These are phyloP conservation scores for Cantharis lateralis DNA, from an alignment of 2,888 invertebrate species.

Conservation along the genomic window DNA sequence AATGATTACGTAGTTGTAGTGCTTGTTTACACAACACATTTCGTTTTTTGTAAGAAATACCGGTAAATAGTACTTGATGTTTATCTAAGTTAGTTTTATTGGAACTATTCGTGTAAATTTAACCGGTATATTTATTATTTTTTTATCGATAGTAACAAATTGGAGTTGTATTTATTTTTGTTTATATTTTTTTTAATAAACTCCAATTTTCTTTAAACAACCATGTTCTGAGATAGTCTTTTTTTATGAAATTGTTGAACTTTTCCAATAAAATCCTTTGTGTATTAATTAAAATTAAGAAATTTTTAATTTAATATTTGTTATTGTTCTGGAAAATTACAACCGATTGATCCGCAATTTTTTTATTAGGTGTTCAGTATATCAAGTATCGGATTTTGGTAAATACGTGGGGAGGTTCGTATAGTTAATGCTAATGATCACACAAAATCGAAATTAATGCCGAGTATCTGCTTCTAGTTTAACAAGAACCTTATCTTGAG, in stretches of 20 bases:
- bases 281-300: neutral
- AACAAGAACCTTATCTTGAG: too few relatives aligned
- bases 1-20: neutral
- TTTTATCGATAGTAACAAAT: neutral
- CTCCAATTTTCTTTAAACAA: neutral
- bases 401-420: too few relatives aligned
- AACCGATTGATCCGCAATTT: too few relatives aligned
- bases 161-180: neutral
- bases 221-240: neutral
- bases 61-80: neutral
- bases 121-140: neutral
- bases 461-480: too few relatives aligned
- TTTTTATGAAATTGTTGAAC: neutral
- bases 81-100: neutral
- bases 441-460: too few relatives aligned
- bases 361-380: too few relatives aligned
- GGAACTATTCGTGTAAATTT: neutral
- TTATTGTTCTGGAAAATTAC: too few relatives aligned
- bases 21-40: neutral
- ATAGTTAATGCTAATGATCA: too few relatives aligned
- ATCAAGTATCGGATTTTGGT: too few relatives aligned
- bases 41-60: neutral
- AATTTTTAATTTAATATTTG: neutral
- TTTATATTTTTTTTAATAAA: neutral
- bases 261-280: neutral